Percentiles rank a stretch among this genome's conserved stretches.
Conservation (phyloP, 2,797 vertebrate species). For the Euphonia xanthogaster region DNA sequence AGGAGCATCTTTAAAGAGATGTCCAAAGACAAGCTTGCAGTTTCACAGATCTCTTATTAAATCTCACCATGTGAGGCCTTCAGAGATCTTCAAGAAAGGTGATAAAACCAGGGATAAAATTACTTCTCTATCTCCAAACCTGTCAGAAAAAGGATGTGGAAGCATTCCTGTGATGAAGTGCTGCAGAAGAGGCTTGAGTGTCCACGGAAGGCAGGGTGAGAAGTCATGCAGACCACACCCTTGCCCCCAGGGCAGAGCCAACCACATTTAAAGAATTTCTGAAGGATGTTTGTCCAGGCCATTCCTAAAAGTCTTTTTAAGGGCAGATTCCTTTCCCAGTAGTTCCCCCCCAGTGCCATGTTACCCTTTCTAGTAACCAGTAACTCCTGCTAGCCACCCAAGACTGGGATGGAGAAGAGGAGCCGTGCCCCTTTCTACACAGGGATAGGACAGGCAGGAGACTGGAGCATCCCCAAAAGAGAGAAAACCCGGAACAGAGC, state of each 20-base stretch:
- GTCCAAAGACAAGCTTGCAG: background rate
- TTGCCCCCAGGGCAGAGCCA: background rate
- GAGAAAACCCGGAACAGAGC: background rate
- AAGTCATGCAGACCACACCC: background rate
- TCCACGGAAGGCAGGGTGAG: background rate
- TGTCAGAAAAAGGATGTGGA: background rate
- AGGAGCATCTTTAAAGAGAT: background rate
- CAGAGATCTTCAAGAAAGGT: constrained; percentile 11
- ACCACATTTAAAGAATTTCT: background rate
- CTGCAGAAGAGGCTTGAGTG: background rate
- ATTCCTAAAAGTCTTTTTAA: background rate
- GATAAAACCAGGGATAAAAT: background rate
- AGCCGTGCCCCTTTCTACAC: rapidly evolving
- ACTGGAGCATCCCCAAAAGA: background rate
- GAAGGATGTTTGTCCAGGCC: background rate
- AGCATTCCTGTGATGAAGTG: background rate
- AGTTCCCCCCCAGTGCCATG: background rate
- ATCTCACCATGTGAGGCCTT: constrained; percentile 17
- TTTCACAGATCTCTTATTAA: constrained; percentile 49
- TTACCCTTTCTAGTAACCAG: background rate
- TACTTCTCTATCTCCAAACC: background rate
- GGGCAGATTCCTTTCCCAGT: background rate
- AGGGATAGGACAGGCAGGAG: background rate
- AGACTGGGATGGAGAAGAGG: background rate
- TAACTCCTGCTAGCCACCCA: background rate